phyloP scores from a whole-genome alignment of 2,113 vertebrate genomes.

The Austrofundulus limnaeus region DNA sequence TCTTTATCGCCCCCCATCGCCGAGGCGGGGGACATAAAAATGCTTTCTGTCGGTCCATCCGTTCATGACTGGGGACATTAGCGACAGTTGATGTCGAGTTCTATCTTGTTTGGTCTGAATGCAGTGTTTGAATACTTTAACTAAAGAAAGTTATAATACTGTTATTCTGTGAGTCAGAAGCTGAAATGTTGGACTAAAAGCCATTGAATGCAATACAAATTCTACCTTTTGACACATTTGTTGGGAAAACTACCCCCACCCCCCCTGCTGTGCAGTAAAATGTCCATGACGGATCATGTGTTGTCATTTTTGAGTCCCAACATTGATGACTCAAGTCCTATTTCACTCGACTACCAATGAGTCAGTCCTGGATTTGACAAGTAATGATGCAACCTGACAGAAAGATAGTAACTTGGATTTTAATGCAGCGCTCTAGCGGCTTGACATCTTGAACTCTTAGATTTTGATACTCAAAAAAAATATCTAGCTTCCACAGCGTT shows the following conservation, averaged over 20 bases:
- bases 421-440: conserved; percentile 12
- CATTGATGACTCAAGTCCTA: conserved; percentile 65
- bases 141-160: too few relatives aligned
- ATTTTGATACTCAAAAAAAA: conserved; percentile 9
- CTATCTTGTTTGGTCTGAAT: too few relatives aligned
- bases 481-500: conserved; percentile 6
- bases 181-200: background rate
- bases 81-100: too few relatives aligned
- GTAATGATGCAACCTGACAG: conserved; percentile 54
- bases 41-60: too few relatives aligned
- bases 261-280: conserved; percentile 31
- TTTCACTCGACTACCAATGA: conserved; percentile 59
- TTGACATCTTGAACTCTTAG: background rate
- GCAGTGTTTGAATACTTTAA: too few relatives aligned
- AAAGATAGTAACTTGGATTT: conserved; percentile 39
- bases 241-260: conserved; percentile 47
- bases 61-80: too few relatives aligned
- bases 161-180: too few relatives aligned
- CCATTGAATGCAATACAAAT: background rate
- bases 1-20: too few relatives aligned
- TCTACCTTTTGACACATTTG: conserved; percentile 27
- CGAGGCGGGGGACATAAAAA: too few relatives aligned
- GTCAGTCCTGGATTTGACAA: conserved; percentile 56
- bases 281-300: conserved; percentile 28
- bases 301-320: conserved; percentile 49